Percentiles rank a stretch among this genome's conserved stretches.
These are phyloP conservation scores for Amphimedon queenslandica DNA, from an alignment of 37 sponge, comb jelly and placozoan species.

Conservation along the genomic window DNA sequence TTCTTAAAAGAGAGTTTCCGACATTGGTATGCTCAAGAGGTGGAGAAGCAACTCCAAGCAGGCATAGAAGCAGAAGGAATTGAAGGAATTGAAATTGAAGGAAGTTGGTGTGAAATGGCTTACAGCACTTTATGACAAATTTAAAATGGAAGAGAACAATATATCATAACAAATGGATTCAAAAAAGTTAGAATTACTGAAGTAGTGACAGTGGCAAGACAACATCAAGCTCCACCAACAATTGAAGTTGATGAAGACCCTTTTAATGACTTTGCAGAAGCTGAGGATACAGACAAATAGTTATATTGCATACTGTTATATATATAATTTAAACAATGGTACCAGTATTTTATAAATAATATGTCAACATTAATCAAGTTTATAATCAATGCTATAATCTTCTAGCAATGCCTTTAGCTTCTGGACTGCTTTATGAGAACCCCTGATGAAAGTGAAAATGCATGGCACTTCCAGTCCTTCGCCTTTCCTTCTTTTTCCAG, in stretches of 20 bases:
- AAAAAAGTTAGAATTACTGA: constrained; percentile 9
- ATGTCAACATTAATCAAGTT: too few relatives aligned
- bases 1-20: constrained; percentile 11
- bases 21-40: constrained; percentile 22
- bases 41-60: constrained; percentile 7
- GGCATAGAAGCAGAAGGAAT: background rate
- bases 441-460: too few relatives aligned
- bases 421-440: too few relatives aligned
- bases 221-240: background rate
- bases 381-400: too few relatives aligned
- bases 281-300: too few relatives aligned
- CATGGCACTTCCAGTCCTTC: too few relatives aligned
- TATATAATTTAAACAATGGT: too few relatives aligned
- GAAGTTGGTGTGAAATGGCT: constrained; percentile 14
- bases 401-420: too few relatives aligned
- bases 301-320: too few relatives aligned
- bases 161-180: background rate
- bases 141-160: background rate
- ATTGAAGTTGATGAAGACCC: constrained; percentile 8
- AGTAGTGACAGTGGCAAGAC: constrained; percentile 2
- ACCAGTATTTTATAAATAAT: too few relatives aligned
- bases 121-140: constrained; percentile 10
- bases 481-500: too few relatives aligned
- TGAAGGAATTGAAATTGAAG: constrained; percentile 13
- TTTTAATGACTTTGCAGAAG: background rate